Base-by-base conservation (phyloP, 1,140 invertebrate genomes). In the Drosophila orena region DNA sequence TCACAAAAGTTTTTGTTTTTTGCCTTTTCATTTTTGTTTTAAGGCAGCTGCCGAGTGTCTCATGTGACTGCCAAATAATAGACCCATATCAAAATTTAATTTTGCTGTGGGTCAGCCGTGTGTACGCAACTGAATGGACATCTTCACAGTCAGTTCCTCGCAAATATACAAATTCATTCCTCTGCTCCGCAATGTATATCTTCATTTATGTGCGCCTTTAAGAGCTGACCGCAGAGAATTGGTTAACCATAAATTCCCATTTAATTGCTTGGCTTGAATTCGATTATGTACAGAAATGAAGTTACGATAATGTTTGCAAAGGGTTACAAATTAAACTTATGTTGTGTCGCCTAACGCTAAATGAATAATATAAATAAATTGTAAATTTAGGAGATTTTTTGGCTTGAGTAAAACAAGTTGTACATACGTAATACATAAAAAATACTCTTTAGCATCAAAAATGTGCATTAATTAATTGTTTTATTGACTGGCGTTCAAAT, bases 51-150 rank as follows among this genome's bases (percentile, higher is more conserved):
- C 22, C 46, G 44, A 52, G 77, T 62, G 62, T 79, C 71, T 71
- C 71, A 60, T 80, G 71, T 80, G 78, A 49, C 77, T 59, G 71
- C 52, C 68, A 68, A 59, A 75, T 55, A 76, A 71, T 66, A 62
- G 75, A 86, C 81, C 81, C 83, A 88, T 81, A 76, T 86, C 81
- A 86, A 81, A 88, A 76, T 88, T 72, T 81, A 79, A 88, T 88
- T 59, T 56, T 43, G 55, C 74, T 64, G 37, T 37, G 56, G 73
- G 59, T 65, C 68, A 81, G 76, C 55, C 78, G 53, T 60, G 30
- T 71, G 54, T 58, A 56, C 43, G 47, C 37, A 55, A 30, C 30
- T 20, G 5, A 43, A 59, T 53, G 43, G 37, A 49, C 30, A 58
- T 53, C 47, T 15, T 20, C 38, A 84, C 57, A 56, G 20, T 7